Evolutionary conservation across 2,888 invertebrate genomes (phyloP), one percentile per base, ranked within the genome.

Genomic region (Eumerus sabulonum): DNA sequence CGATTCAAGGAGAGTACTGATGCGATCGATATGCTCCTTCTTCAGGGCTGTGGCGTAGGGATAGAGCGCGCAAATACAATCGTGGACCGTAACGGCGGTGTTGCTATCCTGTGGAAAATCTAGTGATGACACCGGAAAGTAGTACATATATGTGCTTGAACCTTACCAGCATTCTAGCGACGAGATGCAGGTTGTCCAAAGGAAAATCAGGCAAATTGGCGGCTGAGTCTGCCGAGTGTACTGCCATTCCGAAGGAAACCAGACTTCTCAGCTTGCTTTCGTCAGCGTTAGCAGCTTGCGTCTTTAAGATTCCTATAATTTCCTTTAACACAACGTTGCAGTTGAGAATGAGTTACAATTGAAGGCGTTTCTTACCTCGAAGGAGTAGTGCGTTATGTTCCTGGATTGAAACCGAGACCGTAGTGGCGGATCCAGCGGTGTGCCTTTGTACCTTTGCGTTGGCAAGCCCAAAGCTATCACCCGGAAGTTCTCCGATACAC

Each of bases 351-450:
- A 40, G 3, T 40, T 9, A n/a, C 3, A 7, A 3, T 3, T 40
- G 3, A 7, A 40, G 40, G 12, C n/a, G 40, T 11, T 5, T 3
- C 40, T 82, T 71, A 86, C 86, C 81, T 85, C 84, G 67, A 84
- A 86, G 9, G 85, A 84, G 63, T 83, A 85, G 54, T 85, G 84
- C 60, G 92, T 90, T 77, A 98, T 92, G 88, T 97, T 94, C 86
- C 97, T 91, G 0, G 97, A 97, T 89, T 99, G 99, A 88, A 99
- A 99, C 71, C 99, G 91, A 0, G 98, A 98, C 63, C 98, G 91
- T 35, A 98, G 90, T 0, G 99, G 99, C 17, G 98, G 98, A 90
- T 99, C 99, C 38, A 99, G 90, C 0, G 98, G 96, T 88, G 98
- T 97, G 3, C 98, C 99, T 56, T 92, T 92, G 88, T 96, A 98